These are phyloP conservation scores for Diogma glabrata DNA, from an alignment of 2,888 invertebrate genomes.

Conservation along the genomic window DNA sequence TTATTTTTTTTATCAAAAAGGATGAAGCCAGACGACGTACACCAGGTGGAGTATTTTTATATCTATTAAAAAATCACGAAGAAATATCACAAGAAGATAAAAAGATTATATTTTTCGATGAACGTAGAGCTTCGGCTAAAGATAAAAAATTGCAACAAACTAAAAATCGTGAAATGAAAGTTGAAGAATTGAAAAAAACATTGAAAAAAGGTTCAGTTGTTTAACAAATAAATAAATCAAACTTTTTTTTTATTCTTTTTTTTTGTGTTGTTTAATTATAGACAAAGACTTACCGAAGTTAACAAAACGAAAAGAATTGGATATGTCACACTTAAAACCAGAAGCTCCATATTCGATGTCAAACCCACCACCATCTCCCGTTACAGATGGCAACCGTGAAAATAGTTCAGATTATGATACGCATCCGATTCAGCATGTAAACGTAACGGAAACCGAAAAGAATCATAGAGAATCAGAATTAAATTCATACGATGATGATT, in stretches of 20 bases:
- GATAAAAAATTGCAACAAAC: slow-evolving; percentile 44
- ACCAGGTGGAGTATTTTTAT: slow-evolving; percentile 76
- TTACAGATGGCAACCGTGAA: slow-evolving; percentile 53
- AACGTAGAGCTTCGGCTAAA: slow-evolving; percentile 44
- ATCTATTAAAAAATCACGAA: slow-evolving; percentile 61
- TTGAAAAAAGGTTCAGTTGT: slow-evolving; percentile 36
- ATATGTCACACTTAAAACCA: slow-evolving; percentile 24
- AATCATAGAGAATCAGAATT: no score
- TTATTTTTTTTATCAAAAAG: no score
- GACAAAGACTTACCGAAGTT: slow-evolving; percentile 30
- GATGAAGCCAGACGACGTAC: slow-evolving; percentile 72
- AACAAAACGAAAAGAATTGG: slow-evolving; percentile 27
- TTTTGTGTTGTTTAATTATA: no score
- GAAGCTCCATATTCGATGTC: slow-evolving; percentile 30
- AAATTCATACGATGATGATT: slow-evolving; percentile 59
- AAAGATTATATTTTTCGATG: slow-evolving; percentile 55
- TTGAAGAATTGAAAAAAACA: slow-evolving; percentile 52
- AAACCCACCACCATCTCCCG: slow-evolving; percentile 75
- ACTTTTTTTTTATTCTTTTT: no score
- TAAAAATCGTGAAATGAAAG: slow-evolving; percentile 48
- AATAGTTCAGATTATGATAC: slow-evolving; percentile 53
- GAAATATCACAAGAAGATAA: slow-evolving; percentile 53
- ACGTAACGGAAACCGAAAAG: slow-evolving; percentile 21
- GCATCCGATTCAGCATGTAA: slow-evolving; percentile 33
- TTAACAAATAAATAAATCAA: no score